Percentiles rank a stretch among this genome's conserved stretches.
phyloP scores from a whole-genome alignment of 2,797 vertebrate species.

The Lepus oiostolus region DNA sequence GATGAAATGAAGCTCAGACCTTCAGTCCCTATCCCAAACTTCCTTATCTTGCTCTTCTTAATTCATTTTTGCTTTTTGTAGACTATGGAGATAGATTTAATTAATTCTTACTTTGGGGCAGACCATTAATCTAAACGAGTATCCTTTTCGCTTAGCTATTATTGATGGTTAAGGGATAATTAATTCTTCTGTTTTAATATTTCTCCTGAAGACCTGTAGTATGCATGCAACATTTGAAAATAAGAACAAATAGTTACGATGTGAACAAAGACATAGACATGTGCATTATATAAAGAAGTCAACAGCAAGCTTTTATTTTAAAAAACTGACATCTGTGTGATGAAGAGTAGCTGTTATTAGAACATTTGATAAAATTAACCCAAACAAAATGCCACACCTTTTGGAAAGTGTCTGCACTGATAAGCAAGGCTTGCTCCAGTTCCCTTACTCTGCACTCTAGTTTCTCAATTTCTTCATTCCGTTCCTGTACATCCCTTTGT shows the following conservation, averaged over 20 bases:
- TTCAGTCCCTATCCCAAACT: not conserved
- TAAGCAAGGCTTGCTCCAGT: constrained; percentile 95
- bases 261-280: not conserved
- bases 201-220: not conserved
- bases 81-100: not conserved
- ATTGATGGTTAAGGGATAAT: not conserved
- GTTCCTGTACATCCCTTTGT: constrained; percentile 94
- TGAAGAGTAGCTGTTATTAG: not conserved
- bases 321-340: not conserved
- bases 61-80: constrained; percentile 23
- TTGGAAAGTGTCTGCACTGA: constrained; percentile 92
- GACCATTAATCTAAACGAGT: not conserved
- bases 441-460: constrained; percentile 94
- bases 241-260: constrained; percentile 9
- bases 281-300: not conserved
- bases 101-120: not conserved
- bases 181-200: constrained; percentile 38
- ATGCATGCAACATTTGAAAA: constrained; percentile 3
- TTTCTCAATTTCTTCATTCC: constrained; percentile 97
- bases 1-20: not conserved
- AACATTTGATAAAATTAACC: not conserved
- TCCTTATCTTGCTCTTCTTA: not conserved
- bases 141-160: not conserved
- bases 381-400: constrained; percentile 89
- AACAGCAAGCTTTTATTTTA: not conserved